These are phyloP conservation scores for Tetraneura akinire DNA, from an alignment of 1,140 invertebrate genomes.

Conservation along the genomic window DNA sequence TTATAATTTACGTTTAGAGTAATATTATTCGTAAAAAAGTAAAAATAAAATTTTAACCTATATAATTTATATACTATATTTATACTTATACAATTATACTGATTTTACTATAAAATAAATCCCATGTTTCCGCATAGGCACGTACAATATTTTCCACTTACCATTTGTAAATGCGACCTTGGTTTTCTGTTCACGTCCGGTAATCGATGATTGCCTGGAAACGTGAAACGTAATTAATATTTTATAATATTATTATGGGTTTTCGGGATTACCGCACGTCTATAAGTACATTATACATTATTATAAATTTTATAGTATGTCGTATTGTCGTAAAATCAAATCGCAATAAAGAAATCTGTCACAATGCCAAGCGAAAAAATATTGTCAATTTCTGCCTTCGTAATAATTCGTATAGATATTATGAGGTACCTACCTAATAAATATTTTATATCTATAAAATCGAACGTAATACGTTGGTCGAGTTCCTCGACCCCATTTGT, in stretches of 20 bases:
- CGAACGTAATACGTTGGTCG: not conserved
- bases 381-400: conserved; percentile 2
- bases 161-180: conserved; percentile 87
- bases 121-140: no score
- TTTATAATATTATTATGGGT: no score
- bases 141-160: no score
- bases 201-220: conserved; percentile 82
- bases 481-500: conserved; percentile 20
- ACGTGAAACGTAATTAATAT: conserved; percentile 46
- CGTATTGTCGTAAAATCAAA: conserved; percentile 17
- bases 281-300: no score
- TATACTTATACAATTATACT: no score
- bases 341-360: conserved; percentile 24
- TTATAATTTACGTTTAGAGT: no score
- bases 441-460: not conserved
- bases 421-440: no score
- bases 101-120: no score
- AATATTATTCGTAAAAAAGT: no score
- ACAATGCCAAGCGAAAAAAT: not conserved
- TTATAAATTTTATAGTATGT: not conserved
- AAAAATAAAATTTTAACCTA: no score
- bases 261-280: conserved; percentile 9
- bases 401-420: not conserved
- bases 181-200: conserved; percentile 85
- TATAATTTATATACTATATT: no score